Base-by-base conservation (phyloP, 2,797 vertebrate species). In the Centroberyx gerrardi region DNA sequence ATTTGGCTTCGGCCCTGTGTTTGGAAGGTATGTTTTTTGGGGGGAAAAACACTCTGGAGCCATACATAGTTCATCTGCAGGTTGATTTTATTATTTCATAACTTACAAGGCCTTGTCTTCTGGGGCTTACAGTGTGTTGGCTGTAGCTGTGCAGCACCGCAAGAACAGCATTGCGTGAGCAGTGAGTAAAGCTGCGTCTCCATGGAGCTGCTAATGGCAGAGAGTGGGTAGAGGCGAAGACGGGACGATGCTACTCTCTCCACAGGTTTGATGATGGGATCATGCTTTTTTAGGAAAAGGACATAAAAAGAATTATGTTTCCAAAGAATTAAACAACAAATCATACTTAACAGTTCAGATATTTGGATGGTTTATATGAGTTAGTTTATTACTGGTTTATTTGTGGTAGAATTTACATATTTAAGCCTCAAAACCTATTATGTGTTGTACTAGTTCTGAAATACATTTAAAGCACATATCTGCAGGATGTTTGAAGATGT, bases 181-280 rank as follows among this genome's bases (percentile, higher is more conserved):
- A 59, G 59, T 6, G 51, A 67, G 51, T 53, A 29, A 76, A 76
- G 63, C 76, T 71, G 55, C 17, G 63, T 86, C 82, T 80, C 74
- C 74, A 68, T 73, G 64, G 80, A 86, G 40, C 68, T 53, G 76
- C 76, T 84, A 78, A 86, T 78, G 70, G 69, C 62, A 79, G 62
- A 69, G 44, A 78, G 62, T 12, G 55, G 56, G 66, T 61, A 74
- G 59, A 76, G 49, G 31, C 4, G 52, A 46, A 71, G 22, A 62
- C 55, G 1, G 55, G 49, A 67, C 40, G 13, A 28, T 29, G 9
- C 29, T 62, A 54, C 54, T 40, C 62, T 64, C 65, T 59, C 1
- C 29, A 61, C 59, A 66, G 55, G 42, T 36, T 65, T 68, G 58
- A 54, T 73, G 5, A 42, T 54, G 15, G 12, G 7, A 69, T 72